phyloP scores from a whole-genome alignment of 2,113 vertebrate genomes.

The Paramisgurnus dabryanus region DNA sequence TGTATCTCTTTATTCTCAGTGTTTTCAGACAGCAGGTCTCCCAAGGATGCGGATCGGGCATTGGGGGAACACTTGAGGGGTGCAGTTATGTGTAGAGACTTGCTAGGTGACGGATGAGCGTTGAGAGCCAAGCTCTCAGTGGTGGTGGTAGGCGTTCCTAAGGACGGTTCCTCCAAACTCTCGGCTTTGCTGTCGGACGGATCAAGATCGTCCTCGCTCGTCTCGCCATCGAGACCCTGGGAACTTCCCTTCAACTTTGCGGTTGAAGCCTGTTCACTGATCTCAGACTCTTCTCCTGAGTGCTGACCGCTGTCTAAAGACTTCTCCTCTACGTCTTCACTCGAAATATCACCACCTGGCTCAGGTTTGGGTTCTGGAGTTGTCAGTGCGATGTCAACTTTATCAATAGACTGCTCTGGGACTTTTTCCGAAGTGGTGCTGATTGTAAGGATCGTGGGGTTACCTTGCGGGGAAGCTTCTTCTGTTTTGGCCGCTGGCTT shows the following conservation, averaged over 20 bases:
- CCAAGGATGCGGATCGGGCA: constrained; percentile 78
- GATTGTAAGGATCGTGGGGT: background rate
- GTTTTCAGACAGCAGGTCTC: constrained; percentile 75
- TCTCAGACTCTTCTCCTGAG: constrained; percentile 66
- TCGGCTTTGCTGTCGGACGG: constrained; percentile 27
- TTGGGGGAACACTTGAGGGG: constrained; percentile 60
- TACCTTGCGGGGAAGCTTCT: background rate
- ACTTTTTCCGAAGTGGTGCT: background rate
- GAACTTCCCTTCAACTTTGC: constrained; percentile 59
- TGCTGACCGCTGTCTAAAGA: constrained; percentile 74
- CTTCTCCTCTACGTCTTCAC: constrained; percentile 65
- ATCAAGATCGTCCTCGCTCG: constrained; percentile 51
- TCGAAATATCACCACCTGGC: constrained; percentile 33
- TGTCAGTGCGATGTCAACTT: constrained; percentile 22
- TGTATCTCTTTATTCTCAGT: constrained; percentile 17
- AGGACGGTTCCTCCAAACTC: constrained; percentile 2
- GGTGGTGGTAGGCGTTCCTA: background rate
- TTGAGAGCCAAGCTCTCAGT: background rate
- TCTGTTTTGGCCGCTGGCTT: constrained; percentile 26
- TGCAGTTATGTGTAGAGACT: background rate
- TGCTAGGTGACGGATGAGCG: background rate
- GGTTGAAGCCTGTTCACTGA: constrained; percentile 62
- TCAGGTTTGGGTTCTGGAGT: constrained; percentile 36
- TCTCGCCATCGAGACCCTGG: constrained; percentile 56
- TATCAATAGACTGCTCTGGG: constrained; percentile 15